A percentile compares a stretch with the other conserved stretches of the same genome.
Conservation (phyloP, 2,888 invertebrate species). For the Pterobdella sp. region DNA sequence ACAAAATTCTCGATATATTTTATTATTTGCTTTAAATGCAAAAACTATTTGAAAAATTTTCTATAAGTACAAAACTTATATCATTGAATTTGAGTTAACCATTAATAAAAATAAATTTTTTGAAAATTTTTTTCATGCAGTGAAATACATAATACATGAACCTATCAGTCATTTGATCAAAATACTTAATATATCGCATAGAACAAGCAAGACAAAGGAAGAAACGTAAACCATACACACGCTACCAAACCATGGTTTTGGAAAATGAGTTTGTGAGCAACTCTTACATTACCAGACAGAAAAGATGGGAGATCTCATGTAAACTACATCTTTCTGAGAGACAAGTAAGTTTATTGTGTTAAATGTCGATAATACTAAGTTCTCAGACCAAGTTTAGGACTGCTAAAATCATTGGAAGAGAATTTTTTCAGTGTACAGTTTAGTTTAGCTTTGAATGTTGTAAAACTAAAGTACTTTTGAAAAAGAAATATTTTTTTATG, state of each 20-base stretch:
- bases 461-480: too few species aligned
- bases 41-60: not conserved
- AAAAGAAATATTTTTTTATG: too few species aligned
- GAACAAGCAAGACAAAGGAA: conserved; percentile 55
- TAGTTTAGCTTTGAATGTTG: too few species aligned
- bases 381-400: too few species aligned
- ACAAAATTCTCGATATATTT: not conserved
- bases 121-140: not conserved
- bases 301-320: conserved; percentile 93
- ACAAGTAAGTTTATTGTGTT: conserved; percentile 54
- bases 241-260: conserved; percentile 90
- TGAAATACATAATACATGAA: conserved; percentile 60
- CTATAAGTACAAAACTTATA: not conserved
- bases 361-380: too few species aligned
- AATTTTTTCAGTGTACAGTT: too few species aligned
- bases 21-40: not conserved
- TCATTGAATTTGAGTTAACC: not conserved
- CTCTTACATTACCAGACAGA: conserved; percentile 95
- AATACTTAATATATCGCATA: not conserved
- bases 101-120: not conserved
- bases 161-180: conserved; percentile 64
- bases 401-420: too few species aligned
- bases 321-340: conserved; percentile 91
- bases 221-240: conserved; percentile 90
- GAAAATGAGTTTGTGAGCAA: conserved; percentile 97